Percentiles rank a stretch among this genome's conserved stretches.
phyloP scores from a whole-genome alignment of 2,888 invertebrate species.

The Oxytorus armatus region DNA sequence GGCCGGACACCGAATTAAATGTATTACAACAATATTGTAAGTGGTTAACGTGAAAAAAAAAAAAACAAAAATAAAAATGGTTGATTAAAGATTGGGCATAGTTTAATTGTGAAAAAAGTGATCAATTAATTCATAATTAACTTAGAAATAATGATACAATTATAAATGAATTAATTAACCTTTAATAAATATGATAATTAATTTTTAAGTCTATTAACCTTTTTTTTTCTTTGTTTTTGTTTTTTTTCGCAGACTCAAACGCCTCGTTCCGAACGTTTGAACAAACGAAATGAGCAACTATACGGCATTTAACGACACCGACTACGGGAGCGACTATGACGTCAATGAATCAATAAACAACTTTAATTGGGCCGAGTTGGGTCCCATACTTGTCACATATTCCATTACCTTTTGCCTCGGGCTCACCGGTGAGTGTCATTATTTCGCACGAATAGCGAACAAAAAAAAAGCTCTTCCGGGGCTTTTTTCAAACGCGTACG shows the following conservation, averaged over 20 bases:
- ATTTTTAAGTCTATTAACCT: no score
- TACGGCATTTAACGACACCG: slow-evolving; percentile 73
- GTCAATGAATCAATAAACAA: slow-evolving; percentile 84
- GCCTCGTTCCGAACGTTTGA: slow-evolving; percentile 1
- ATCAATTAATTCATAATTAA: no score
- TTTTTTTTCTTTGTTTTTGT: not conserved
- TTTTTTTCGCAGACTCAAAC: slow-evolving; percentile 34
- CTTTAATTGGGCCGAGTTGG: slow-evolving; percentile 86
- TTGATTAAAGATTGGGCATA: no score
- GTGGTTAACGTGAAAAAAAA: no score
- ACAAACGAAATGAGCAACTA: slow-evolving; percentile 74
- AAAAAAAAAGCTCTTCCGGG: not conserved
- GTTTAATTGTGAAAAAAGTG: no score
- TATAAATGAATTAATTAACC: no score
- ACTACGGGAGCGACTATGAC: slow-evolving; percentile 84
- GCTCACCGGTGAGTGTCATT: slow-evolving; percentile 86
- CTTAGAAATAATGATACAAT: no score
- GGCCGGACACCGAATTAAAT: no score
- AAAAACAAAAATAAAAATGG: no score
- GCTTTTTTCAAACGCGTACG: no score
- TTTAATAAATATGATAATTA: no score
- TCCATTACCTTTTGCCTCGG: slow-evolving; percentile 87
- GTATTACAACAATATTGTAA: no score
- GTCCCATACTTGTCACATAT: slow-evolving; percentile 87
- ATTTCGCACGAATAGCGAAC: not conserved